These are phyloP conservation scores for Eurytoma adleriae DNA, from an alignment of 2,888 invertebrate species.

Conservation along the genomic window DNA sequence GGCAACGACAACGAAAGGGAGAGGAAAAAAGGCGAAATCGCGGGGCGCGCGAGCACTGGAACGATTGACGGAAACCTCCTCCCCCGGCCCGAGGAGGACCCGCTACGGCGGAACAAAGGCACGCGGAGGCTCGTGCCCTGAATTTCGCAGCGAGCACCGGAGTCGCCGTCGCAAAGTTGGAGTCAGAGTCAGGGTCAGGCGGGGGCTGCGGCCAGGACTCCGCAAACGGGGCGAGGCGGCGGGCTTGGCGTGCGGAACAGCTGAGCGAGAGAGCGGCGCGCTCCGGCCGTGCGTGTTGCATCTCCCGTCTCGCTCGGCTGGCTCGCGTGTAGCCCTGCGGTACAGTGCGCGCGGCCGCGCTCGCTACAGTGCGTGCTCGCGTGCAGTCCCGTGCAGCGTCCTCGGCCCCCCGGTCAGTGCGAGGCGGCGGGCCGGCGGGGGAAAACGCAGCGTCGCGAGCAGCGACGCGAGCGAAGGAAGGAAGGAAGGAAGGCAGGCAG, in stretches of 20 bases:
- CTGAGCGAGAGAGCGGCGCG: neutral
- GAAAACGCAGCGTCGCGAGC: neutral
- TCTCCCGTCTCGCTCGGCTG: neutral
- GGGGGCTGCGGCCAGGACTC: neutral
- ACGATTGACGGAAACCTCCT: too few species aligned
- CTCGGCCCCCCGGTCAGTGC: neutral
- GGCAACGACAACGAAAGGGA: neutral
- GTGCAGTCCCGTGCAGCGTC: neutral
- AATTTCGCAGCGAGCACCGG: neutral
- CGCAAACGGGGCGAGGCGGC: neutral
- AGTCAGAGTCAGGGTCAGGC: neutral
- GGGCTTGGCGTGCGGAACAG: neutral
- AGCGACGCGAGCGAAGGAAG: neutral
- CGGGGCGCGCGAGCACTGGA: too few species aligned
- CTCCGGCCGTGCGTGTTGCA: neutral
- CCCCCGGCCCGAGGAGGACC: too few species aligned
- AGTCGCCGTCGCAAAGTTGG: neutral
- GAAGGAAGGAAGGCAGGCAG: slow-evolving; percentile 11
- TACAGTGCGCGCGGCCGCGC: neutral
- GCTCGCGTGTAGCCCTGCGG: neutral
- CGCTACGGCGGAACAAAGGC: neutral
- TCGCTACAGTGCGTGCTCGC: slow-evolving; percentile 13
- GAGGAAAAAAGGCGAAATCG: neutral
- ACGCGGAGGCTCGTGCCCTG: neutral
- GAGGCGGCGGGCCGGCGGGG: neutral